Evolutionary conservation across 2,113 vertebrate species (phyloP).

Genomic region (Coptodon bakossiorum): DNA sequence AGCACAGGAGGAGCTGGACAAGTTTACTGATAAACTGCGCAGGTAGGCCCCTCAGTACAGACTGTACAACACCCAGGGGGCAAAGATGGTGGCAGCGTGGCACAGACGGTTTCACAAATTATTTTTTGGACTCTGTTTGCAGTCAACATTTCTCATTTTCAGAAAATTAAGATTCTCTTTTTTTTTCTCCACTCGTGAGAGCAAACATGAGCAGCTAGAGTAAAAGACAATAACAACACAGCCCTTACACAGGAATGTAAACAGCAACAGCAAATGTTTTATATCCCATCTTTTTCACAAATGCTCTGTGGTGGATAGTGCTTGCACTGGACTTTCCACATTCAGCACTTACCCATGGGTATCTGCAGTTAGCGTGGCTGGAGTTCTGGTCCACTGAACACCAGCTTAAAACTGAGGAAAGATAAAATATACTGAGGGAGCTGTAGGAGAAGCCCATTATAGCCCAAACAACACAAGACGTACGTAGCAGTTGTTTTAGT

Average conservation of each 20-base stretch:
- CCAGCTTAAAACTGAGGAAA: not conserved
- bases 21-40: constrained; percentile 95
- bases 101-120: not conserved
- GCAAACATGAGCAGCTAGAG: not conserved
- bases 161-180: not conserved
- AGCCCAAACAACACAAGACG: not conserved
- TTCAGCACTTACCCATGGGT: not conserved
- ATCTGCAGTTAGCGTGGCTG: not conserved
- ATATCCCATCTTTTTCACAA: not conserved
- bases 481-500: not conserved
- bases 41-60: constrained; percentile 64
- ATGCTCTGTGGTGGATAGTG: not conserved
- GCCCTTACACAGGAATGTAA: not conserved
- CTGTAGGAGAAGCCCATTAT: not conserved
- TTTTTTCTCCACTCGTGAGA: not conserved
- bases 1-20: constrained; percentile 94
- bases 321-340: not conserved
- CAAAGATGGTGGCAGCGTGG: not conserved
- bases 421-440: not conserved
- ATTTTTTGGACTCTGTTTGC: not conserved
- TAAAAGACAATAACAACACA: not conserved
- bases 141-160: not conserved
- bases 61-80: not conserved
- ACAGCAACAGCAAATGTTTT: not conserved
- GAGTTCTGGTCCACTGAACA: not conserved